Evolutionary conservation across 2,113 vertebrate genomes (phyloP).

Genomic region (Willisornis vidua): DNA sequence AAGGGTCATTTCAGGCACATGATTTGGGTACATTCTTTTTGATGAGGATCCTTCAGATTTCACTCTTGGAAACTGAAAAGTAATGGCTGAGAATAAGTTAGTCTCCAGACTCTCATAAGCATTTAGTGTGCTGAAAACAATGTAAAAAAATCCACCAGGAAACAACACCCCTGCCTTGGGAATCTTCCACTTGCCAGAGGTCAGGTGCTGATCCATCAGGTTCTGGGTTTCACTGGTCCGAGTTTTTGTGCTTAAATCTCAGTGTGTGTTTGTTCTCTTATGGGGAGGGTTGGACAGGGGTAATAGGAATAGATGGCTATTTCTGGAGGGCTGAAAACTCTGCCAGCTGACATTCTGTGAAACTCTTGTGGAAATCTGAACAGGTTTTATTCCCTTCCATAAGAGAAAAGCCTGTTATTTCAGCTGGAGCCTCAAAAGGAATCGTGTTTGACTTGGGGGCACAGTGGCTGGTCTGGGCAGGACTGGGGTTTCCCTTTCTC

Average conservation of each 20-base stretch:
- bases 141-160: neutral
- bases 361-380: neutral
- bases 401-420: neutral
- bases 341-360: neutral
- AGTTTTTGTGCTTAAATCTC: neutral
- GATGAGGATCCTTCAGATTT: neutral
- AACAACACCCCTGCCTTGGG: neutral
- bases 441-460: neutral
- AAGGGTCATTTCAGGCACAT: neutral
- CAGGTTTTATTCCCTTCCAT: neutral
- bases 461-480: neutral
- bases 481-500: neutral
- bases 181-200: neutral
- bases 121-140: neutral
- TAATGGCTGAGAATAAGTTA: neutral
- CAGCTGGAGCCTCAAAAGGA: neutral
- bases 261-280: neutral
- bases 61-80: neutral
- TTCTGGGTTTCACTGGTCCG: neutral
- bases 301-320: neutral
- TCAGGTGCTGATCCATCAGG: neutral
- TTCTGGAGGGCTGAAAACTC: constrained; percentile 3
- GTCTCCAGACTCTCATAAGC: too few species aligned
- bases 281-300: neutral
- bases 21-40: neutral